These are phyloP conservation scores for Ochropleura leucogaster DNA, from an alignment of 2,888 invertebrate genomes.

Conservation along the genomic window DNA sequence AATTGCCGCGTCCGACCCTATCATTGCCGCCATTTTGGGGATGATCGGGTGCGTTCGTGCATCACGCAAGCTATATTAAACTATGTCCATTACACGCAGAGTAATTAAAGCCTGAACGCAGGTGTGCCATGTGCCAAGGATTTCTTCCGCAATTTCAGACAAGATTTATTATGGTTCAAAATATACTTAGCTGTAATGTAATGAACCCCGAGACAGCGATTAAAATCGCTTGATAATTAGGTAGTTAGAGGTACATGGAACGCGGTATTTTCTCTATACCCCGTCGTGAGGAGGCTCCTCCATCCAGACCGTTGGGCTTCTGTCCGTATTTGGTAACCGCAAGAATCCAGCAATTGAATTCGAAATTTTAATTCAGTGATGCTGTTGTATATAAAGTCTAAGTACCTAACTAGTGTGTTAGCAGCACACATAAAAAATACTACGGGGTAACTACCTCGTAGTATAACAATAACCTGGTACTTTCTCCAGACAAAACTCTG, in stretches of 20 bases:
- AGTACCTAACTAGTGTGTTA: background rate
- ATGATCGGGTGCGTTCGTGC: constrained; percentile 57
- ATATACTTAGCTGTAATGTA: constrained; percentile 5
- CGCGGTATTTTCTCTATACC: too few species aligned
- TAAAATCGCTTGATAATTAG: background rate
- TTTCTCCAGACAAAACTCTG: background rate
- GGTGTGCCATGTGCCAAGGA: constrained; percentile 23
- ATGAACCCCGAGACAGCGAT: background rate
- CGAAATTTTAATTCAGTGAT: background rate
- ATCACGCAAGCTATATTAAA: constrained; percentile 60
- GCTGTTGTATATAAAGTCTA: background rate
- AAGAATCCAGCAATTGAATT: background rate
- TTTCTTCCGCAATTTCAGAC: constrained; percentile 27
- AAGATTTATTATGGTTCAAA: constrained; percentile 23
- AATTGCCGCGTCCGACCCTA: constrained; percentile 44
- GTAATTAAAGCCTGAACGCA: constrained; percentile 45
- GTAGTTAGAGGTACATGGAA: background rate
- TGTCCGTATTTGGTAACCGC: background rate
- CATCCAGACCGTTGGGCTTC: too few species aligned
- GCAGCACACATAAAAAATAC: background rate
- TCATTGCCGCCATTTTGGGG: constrained; percentile 56
- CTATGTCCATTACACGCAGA: constrained; percentile 47
- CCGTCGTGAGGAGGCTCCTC: too few species aligned
- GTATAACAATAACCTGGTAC: background rate
- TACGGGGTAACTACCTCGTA: too few species aligned